phyloP scores from a whole-genome alignment of 2,113 vertebrate species.

The Megaceryle maxima region DNA sequence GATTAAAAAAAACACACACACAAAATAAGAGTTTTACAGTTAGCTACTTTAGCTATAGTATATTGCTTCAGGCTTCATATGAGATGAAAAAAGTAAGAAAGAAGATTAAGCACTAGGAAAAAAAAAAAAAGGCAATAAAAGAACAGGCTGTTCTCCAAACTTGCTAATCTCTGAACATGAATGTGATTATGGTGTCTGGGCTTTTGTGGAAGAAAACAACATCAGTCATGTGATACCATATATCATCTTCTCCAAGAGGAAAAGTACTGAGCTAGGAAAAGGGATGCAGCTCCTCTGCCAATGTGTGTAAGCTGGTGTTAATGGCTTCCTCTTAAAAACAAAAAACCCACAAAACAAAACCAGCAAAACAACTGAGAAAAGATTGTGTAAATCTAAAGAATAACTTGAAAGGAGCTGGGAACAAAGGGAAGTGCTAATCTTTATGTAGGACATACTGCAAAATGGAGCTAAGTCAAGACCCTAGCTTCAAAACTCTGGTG shows the following conservation, averaged over 20 bases:
- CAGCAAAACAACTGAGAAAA: not conserved
- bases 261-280: not conserved
- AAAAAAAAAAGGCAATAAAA: not conserved
- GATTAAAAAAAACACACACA: not conserved
- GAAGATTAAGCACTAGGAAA: not conserved
- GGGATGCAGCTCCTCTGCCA: not conserved
- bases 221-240: not conserved
- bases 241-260: not conserved
- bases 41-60: not conserved
- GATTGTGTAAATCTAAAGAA: not conserved
- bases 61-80: not conserved
- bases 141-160: not conserved
- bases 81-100: not conserved
- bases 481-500: not conserved
- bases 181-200: not conserved
- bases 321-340: not conserved
- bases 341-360: not conserved
- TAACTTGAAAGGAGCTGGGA: not conserved
- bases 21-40: not conserved
- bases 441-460: not conserved
- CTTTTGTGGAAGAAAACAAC: not conserved
- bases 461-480: fast-evolving
- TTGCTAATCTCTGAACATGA: not conserved
- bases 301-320: not conserved
- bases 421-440: not conserved